Evolutionary conservation across 2,113 vertebrate species (phyloP).

Genomic region (Mastomys natalensis): DNA sequence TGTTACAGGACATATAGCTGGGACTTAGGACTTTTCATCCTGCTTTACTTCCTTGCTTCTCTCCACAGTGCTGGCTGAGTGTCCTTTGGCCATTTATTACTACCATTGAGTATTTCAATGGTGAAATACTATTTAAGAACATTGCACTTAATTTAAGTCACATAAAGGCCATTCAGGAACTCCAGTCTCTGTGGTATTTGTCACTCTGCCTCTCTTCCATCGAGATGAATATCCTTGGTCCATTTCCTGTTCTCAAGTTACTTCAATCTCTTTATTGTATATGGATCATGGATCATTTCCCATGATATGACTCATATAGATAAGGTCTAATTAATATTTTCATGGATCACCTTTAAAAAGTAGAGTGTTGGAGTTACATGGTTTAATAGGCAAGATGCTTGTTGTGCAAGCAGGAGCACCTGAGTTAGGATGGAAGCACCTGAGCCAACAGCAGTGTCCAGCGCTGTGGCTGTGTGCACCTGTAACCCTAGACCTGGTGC

Average conservation of each 20-base stretch:
- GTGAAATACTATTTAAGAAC: constrained; percentile 17
- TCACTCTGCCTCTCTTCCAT: no score
- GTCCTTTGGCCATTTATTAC: background rate
- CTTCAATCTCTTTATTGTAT: constrained; percentile 25
- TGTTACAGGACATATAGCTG: background rate
- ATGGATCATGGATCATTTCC: background rate
- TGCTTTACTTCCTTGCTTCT: background rate
- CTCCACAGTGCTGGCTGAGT: background rate
- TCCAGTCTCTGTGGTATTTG: background rate
- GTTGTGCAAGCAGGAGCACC: background rate
- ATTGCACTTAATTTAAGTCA: constrained; percentile 32
- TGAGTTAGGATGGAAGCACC: background rate
- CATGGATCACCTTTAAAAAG: background rate
- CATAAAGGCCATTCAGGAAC: background rate
- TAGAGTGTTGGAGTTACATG: background rate
- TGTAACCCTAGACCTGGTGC: background rate
- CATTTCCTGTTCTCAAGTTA: background rate
- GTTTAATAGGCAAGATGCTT: background rate
- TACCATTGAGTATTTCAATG: background rate
- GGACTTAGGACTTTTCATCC: background rate
- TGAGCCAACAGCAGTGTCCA: no score
- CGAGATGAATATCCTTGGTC: background rate
- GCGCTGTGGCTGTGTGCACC: no score
- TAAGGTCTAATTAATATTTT: constrained; percentile 1
- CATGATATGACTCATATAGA: background rate